Base-by-base conservation (phyloP, 1,140 invertebrate genomes). In the Physella acuta region DNA sequence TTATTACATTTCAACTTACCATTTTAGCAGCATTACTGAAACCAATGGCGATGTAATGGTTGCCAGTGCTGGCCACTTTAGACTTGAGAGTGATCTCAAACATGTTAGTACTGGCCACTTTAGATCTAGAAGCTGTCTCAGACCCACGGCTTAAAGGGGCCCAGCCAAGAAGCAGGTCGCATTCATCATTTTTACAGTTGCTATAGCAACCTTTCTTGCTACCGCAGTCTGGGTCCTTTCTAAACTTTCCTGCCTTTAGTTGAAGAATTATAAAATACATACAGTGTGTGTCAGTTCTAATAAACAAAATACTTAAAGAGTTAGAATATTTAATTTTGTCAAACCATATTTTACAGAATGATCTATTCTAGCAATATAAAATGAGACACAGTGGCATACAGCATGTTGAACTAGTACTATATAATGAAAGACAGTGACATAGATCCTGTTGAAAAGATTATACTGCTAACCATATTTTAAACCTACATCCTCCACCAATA, bases 201-300 rank as follows among this genome's bases (percentile, higher is more conserved):
- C 53, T 58, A 53, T 53, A 68, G 36, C 65, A 68, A 39, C 65
- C 65, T 53, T 68, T 68, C 20, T 24, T 58, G 8, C 3, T 39
- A 1, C 65, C 65, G 36, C 65, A 68, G 34, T 30, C 53, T 11
- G 53, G 52, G 65, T 68, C 65, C 30, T 68, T 68, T 4, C 3
- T 1, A 53, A 68, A 68, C 3, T 28, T 58, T n/a, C 20, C 33
- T 4, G n/a, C 37, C 65, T 68, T 1, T 28, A 55, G 24, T n/a
- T 4, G 55, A 52, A 37, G 17, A 63, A n/a, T n/a, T n/a, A n/a
- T n/a, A n/a, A n/a, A n/a, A n/a, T n/a, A n/a, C n/a, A n/a, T n/a
- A n/a, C n/a, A n/a, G n/a, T n/a, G n/a, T n/a, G n/a, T n/a, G n/a
- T n/a, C n/a, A n/a, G n/a, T n/a, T n/a, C 11, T 16, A 60, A 26